Percentiles rank a stretch among this genome's conserved stretches.
These are phyloP conservation scores for Hirundichthys speculiger DNA, from an alignment of 2,113 vertebrate species.

Conservation along the genomic window DNA sequence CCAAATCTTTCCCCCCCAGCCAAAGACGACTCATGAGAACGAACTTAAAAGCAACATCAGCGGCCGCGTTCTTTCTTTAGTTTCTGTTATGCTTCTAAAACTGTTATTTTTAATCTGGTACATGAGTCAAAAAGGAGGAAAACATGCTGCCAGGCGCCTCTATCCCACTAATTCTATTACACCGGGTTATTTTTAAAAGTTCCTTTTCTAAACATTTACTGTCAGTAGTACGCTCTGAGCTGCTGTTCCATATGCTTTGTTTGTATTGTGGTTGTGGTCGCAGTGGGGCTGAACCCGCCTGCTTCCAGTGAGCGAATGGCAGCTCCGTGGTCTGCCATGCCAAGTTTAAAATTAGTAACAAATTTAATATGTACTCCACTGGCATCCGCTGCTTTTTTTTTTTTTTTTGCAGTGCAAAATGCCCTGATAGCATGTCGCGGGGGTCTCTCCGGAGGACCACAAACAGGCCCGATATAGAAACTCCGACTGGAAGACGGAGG, in stretches of 20 bases:
- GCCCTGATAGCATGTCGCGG: conserved; percentile 84
- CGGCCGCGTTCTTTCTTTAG: conserved; percentile 25
- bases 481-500: conserved; percentile 74
- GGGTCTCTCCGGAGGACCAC: conserved; percentile 85
- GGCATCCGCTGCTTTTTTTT: conserved; percentile 82
- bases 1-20: conserved; percentile 13
- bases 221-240: conserved; percentile 77
- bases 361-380: conserved; percentile 88
- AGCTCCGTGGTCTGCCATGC: conserved; percentile 81
- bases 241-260: conserved; percentile 86
- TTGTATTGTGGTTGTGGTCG: conserved; percentile 87
- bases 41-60: conserved; percentile 34
- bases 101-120: conserved; percentile 55
- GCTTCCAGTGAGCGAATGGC: conserved; percentile 81
- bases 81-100: conserved; percentile 50
- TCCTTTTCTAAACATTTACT: conserved; percentile 81
- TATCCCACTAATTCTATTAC: conserved; percentile 79
- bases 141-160: conserved; percentile 65
- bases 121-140: conserved; percentile 33
- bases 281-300: conserved; percentile 73
- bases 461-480: conserved; percentile 85
- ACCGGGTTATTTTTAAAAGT: conserved; percentile 79
- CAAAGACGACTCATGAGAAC: conserved; percentile 5
- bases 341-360: conserved; percentile 95
- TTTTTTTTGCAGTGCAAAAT: conserved; percentile 85